Base-by-base conservation (phyloP, 1,140 invertebrate genomes). In the Megathymus violae region DNA sequence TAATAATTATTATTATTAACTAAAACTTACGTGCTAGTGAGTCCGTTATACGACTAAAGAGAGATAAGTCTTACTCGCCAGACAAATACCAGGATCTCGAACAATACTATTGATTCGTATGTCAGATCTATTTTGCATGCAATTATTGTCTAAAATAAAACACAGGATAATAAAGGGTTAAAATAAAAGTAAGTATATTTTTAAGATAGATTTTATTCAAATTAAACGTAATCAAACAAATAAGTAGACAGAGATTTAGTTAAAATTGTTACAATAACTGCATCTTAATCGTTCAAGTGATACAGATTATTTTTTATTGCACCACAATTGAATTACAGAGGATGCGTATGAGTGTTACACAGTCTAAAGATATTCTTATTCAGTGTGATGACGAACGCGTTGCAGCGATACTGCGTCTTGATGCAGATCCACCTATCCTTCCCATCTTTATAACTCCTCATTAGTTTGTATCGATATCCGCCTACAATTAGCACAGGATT, bases 381-480 rank as follows among this genome's bases (percentile, higher is more conserved):
- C 3, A 64, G 25, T 0, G 76, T 75, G 36, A 81, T 59, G 6
- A 69, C 64, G 25, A 76, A 79, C 13, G 78, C 67, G 13, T 68
- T 74, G 43, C 78, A 81, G 14, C 54, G 34, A 10, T 66, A 27
- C 10, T 56, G 64, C 0, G 72, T 71, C 46, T 77, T 77, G 43
- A 74, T 77, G 14, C 78, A 81, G 2, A 71, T 54, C 76, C 78
- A 81, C 3, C 76, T 14, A 25, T 62, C 47, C 27, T 47, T 64
- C 1, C 16, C 25, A n/a, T 67, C 68, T 4, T 25, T 44, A 9
- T 31, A 31, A 31, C 16, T 54, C 54, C 67, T 75, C 50, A 66
- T 69, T n/a, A 71, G 58, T 31, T 74, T 78, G 31, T 62, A 79
- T 5, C 77, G 58, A 11, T 74, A 13, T 1, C 62, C 64, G 1